Conservation (phyloP, 2,888 invertebrate species). For the Teinopalpus imperialis region DNA sequence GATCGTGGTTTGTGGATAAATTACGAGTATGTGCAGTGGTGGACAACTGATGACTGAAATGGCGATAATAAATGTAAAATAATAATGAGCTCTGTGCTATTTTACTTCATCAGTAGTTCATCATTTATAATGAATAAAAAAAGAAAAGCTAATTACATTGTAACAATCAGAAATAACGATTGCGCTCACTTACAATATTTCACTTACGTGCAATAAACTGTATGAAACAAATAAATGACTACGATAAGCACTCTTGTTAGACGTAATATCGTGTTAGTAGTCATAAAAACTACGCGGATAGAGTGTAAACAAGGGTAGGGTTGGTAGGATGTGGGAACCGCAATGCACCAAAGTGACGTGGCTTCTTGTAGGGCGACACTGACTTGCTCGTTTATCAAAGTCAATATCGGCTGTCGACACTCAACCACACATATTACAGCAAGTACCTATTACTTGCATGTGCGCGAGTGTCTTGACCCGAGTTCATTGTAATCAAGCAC, state of each 20-base stretch:
- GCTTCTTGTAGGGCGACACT: slow-evolving; percentile 74
- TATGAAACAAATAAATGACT: slow-evolving; percentile 67
- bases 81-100: too few species aligned
- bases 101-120: too few species aligned
- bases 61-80: too few species aligned
- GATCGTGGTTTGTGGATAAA: too few species aligned
- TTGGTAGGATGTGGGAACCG: slow-evolving; percentile 52
- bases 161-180: slow-evolving; percentile 37
- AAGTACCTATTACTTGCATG: slow-evolving; percentile 55
- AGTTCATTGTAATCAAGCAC: slow-evolving; percentile 32
- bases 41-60: too few species aligned
- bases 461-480: slow-evolving; percentile 41
- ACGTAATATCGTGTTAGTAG: slow-evolving; percentile 66
- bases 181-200: slow-evolving; percentile 51
- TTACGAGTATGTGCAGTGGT: too few species aligned
- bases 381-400: slow-evolving; percentile 77
- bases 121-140: too few species aligned
- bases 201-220: slow-evolving; percentile 61
- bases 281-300: slow-evolving; percentile 71
- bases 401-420: slow-evolving; percentile 76
- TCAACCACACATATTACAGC: slow-evolving; percentile 57
- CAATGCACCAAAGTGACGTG: slow-evolving; percentile 80
- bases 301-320: slow-evolving; percentile 72
- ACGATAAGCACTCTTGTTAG: slow-evolving; percentile 57
- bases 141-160: too few species aligned